A percentile compares a stretch with the other conserved stretches of the same genome.
Evolutionary conservation across 2,888 invertebrate genomes (phyloP).

Genomic region (Limnephilus auricula): DNA sequence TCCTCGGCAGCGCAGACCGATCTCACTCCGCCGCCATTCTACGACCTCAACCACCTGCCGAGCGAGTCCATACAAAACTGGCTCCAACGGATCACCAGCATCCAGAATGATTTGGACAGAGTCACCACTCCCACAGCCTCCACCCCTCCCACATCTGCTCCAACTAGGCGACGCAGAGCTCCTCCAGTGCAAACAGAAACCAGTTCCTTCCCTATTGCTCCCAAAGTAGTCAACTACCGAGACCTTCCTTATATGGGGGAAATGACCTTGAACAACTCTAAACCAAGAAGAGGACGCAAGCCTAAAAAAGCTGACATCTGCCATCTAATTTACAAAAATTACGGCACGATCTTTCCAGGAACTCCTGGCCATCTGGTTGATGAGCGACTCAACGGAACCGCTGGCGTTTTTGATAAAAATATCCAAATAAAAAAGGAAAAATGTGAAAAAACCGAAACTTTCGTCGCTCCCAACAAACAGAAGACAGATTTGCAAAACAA

Average conservation of each 20-base stretch:
- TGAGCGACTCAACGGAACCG: constrained; percentile 71
- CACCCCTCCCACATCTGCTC: constrained; percentile 68
- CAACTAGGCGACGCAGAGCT: constrained; percentile 56
- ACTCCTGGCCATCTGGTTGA: constrained; percentile 80
- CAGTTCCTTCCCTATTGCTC: constrained; percentile 71
- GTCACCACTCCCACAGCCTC: constrained; percentile 69
- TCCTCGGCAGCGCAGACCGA: constrained; percentile 49
- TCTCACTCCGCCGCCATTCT: constrained; percentile 54
- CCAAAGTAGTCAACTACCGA: constrained; percentile 83
- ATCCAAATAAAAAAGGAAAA: constrained; percentile 66
- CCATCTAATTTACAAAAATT: constrained; percentile 93
- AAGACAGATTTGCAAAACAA: constrained; percentile 83
- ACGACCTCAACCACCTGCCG: constrained; percentile 73
- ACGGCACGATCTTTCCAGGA: constrained; percentile 90
- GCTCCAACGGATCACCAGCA: constrained; percentile 86
- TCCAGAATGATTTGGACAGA: constrained; percentile 79
- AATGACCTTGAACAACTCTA: constrained; percentile 92
- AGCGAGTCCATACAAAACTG: constrained; percentile 85
- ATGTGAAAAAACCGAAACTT: constrained; percentile 67
- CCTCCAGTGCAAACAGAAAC: constrained; percentile 71
- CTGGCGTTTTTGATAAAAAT: constrained; percentile 70
- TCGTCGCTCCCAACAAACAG: constrained; percentile 70
- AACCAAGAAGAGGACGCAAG: constrained; percentile 90
- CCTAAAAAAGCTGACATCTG: constrained; percentile 96
- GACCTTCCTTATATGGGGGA: constrained; percentile 96